Conservation (phyloP, 2,888 invertebrate genomes). For the Macroteleia sp. region DNA sequence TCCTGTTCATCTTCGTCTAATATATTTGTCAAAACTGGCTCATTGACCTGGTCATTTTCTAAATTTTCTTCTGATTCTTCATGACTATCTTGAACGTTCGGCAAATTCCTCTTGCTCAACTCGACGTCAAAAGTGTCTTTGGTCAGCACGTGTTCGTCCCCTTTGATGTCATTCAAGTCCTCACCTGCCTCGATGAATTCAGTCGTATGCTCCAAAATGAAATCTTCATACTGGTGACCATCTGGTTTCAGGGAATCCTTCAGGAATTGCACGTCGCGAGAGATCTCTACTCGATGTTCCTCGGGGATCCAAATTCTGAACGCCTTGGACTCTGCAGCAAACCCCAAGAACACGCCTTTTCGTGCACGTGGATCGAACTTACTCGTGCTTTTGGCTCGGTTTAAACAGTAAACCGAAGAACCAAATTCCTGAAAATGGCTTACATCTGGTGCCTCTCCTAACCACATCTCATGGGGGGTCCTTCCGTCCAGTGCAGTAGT, state of each 20-base stretch:
- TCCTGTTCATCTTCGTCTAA: background rate
- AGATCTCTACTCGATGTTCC: constrained; percentile 23
- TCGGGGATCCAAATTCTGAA: constrained; percentile 32
- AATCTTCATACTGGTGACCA: constrained; percentile 15
- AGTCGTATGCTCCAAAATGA: background rate
- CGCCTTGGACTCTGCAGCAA: constrained; percentile 6
- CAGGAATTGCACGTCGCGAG: constrained; percentile 32
- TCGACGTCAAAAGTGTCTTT: background rate
- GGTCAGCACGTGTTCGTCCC: constrained; percentile 1
- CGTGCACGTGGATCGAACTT: constrained; percentile 48
- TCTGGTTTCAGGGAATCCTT: background rate
- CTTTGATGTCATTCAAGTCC: background rate
- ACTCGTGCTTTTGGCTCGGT: constrained; percentile 43
- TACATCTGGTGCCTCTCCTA: constrained; percentile 34
- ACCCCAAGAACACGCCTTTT: constrained; percentile 8
- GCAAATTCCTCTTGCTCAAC: background rate
- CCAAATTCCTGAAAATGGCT: constrained; percentile 51
- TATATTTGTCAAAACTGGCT: background rate
- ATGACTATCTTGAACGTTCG: too few species aligned
- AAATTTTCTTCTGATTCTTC: background rate
- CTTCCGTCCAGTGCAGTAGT: constrained; percentile 37
- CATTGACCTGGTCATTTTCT: background rate
- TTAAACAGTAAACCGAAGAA: constrained; percentile 39
- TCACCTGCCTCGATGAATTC: background rate
- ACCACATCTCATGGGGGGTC: constrained; percentile 55